Base-by-base conservation (phyloP, 2,797 vertebrate species). In the Dendrocincla fuliginosa region DNA sequence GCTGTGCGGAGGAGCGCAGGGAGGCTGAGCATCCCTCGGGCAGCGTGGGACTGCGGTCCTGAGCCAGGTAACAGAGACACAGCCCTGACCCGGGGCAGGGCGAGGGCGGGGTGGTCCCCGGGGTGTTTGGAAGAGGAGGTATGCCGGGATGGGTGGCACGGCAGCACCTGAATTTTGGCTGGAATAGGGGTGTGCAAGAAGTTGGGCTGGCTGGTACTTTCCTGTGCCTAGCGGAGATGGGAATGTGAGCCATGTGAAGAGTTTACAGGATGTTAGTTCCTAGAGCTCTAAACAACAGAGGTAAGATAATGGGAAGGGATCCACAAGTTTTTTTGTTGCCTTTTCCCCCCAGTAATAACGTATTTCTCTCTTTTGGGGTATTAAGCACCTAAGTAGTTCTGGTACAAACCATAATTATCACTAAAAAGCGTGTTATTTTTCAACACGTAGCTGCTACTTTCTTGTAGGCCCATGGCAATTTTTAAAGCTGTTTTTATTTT, bases 21-120 rank as follows among this genome's bases (percentile, higher is more conserved):
- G 76, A 84, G 84, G 74, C 69, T 57, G 85, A 41, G 23, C 47
- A 3, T 25, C 73, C 64, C 14, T 60, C 78, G 1, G 10, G 41
- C 76, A 11, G 86, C 25, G 46, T 18, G 22, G 52, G 76, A 78
- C 49, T 39, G 46, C 2, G 4, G 35, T 56, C 59, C 78, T 39
- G 8, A 27, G 73, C 52, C 13, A 68, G 91, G 93, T 70, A 89
- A 79, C 56, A 44, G n/a, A 61, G 83, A 56, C 61, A 17, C 0
- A 1, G 50, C 42, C 74, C 47, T 7, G 11, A 69, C 23, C 55
- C 1, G 22, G 20, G 37, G 3, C 18, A 4, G 16, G 65, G 60
- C 0, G 1, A n/a, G 42, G 47, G 42, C 0, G 2, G 52, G 70
- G 9, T 22, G 33, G 7, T 9, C 57, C 18, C 44, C 69, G 3